These are phyloP conservation scores for Drosophila meridionalis DNA, from an alignment of 2,888 invertebrate genomes.

Conservation along the genomic window DNA sequence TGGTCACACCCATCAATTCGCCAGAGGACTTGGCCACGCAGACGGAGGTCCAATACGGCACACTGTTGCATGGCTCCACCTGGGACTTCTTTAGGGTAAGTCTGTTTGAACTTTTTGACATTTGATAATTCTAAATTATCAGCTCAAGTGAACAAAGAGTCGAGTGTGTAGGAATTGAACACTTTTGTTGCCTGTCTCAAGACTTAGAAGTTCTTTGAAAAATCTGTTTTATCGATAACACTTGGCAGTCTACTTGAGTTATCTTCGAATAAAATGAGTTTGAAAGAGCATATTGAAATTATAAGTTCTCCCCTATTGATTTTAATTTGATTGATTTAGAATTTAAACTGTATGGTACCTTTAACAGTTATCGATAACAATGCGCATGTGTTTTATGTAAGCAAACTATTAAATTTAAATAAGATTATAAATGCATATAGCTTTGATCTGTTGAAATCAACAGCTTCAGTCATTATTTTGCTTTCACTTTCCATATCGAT, in stretches of 20 bases:
- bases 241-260: neutral
- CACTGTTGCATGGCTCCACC: conserved; percentile 91
- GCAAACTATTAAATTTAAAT: neutral
- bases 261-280: neutral
- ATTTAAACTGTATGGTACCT: too few relatives aligned
- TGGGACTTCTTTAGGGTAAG: conserved; percentile 92
- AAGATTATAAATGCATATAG: neutral
- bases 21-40: conserved; percentile 96
- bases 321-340: too few relatives aligned
- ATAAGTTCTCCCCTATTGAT: too few relatives aligned
- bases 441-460: neutral
- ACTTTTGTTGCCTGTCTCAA: neutral
- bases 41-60: conserved; percentile 97
- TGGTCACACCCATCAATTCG: conserved; percentile 97
- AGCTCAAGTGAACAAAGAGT: neutral
- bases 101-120: conserved; percentile 21
- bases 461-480: too few relatives aligned
- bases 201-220: neutral
- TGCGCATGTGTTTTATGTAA: neutral
- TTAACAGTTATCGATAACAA: neutral
- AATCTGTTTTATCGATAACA: conserved; percentile 1
- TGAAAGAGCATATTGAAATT: neutral
- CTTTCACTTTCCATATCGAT: neutral
- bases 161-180: neutral
- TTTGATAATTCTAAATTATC: conserved; percentile 5